Conservation (phyloP, 2,888 invertebrate species). For the Muscina levida region DNA sequence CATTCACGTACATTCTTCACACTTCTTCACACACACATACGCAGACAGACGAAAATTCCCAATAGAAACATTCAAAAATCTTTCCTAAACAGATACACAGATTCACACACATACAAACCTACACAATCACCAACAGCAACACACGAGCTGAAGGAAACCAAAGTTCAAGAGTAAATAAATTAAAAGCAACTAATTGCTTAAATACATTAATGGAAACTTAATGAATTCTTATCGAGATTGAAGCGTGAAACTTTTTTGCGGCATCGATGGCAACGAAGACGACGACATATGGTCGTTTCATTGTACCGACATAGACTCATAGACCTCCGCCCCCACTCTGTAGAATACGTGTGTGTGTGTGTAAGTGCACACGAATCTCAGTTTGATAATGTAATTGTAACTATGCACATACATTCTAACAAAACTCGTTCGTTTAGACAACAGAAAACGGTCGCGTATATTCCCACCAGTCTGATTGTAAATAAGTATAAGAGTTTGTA, state of each 20-base stretch:
- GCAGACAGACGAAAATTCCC: not conserved
- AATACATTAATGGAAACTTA: slow-evolving; percentile 40
- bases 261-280: not conserved
- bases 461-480: not conserved
- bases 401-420: not conserved
- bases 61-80: slow-evolving; percentile 12
- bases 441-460: not conserved
- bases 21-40: not conserved
- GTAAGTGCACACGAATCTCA: not conserved
- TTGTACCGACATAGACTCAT: not conserved
- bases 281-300: slow-evolving; percentile 25
- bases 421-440: not conserved
- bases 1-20: not conserved
- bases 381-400: not conserved
- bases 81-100: not conserved
- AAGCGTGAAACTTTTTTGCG: slow-evolving; percentile 24
- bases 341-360: not conserved
- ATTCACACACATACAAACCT: not conserved
- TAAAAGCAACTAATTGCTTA: slow-evolving; percentile 41
- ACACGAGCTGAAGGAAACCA: slow-evolving; percentile 5
- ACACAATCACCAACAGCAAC: not conserved
- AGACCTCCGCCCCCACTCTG: not conserved
- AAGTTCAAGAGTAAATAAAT: slow-evolving; percentile 39
- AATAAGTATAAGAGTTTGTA: slow-evolving; percentile 5
- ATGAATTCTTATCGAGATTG: slow-evolving; percentile 39